Evolutionary conservation across 2,888 invertebrate species (phyloP).

Genomic region (Lumbricus terrestris): DNA sequence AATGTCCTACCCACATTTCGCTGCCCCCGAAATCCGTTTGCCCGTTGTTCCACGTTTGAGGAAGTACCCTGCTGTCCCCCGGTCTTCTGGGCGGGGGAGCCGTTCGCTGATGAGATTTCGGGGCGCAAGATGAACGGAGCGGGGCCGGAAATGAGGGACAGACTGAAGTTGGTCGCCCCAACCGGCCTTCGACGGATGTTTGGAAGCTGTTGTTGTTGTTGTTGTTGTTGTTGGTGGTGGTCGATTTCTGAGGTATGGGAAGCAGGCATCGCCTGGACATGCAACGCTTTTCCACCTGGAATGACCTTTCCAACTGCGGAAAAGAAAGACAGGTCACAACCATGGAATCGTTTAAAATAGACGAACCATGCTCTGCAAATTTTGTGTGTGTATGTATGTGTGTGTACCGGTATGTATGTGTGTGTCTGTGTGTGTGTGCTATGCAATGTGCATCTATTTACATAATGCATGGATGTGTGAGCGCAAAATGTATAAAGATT

Average conservation of each 20-base stretch:
- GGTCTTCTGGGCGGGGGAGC: constrained; percentile 39
- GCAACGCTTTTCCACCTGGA: constrained; percentile 20
- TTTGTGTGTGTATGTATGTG: background rate
- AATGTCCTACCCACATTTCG: background rate
- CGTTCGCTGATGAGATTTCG: constrained; percentile 38
- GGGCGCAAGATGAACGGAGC: constrained; percentile 55
- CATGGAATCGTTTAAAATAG: too few species aligned
- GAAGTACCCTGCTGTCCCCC: constrained; percentile 36
- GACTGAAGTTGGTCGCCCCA: constrained; percentile 34
- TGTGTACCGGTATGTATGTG: constrained; percentile 15
- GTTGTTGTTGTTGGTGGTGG: too few species aligned
- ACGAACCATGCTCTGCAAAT: too few species aligned
- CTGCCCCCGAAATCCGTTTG: background rate
- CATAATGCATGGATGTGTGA: constrained; percentile 14
- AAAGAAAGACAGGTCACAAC: background rate
- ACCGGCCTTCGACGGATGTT: background rate
- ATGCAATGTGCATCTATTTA: background rate
- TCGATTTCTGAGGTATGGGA: background rate
- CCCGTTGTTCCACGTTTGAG: background rate
- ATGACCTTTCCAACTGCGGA: background rate
- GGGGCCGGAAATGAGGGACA: constrained; percentile 57
- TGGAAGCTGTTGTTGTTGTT: background rate
- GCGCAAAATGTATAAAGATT: background rate
- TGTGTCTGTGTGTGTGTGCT: too few species aligned
- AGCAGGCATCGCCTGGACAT: background rate